phyloP scores from a whole-genome alignment of 1,140 invertebrate genomes.

The Leptopilina boulardi region DNA sequence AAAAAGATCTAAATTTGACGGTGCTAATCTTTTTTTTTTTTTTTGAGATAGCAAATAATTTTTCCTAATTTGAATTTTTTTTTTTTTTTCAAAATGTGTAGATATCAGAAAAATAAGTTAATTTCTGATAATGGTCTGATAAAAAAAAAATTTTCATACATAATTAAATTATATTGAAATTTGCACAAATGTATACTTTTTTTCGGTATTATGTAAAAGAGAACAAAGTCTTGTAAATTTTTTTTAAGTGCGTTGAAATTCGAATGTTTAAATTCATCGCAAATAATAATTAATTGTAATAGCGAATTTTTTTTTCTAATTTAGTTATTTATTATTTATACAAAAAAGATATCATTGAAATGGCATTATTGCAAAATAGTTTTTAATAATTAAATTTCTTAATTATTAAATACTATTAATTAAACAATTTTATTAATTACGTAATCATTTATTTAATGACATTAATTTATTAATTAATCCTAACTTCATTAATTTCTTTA shows the following conservation, averaged over 20 bases:
- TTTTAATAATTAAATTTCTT: neutral
- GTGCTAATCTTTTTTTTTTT: neutral
- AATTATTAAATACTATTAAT: too few species aligned
- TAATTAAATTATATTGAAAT: neutral
- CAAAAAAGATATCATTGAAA: constrained; percentile 7
- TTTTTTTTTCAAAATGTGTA: neutral
- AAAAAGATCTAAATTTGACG: neutral
- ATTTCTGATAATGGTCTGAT: neutral
- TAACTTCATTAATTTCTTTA: too few species aligned
- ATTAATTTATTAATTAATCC: neutral
- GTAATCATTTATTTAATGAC: too few species aligned
- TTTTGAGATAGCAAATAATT: neutral
- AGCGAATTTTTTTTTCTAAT: neutral
- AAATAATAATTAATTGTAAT: constrained; percentile 12
- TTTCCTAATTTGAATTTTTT: neutral
- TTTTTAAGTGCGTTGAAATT: neutral
- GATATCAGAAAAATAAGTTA: neutral
- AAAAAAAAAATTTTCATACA: neutral
- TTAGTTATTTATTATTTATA: neutral
- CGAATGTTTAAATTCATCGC: neutral
- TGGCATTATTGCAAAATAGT: neutral
- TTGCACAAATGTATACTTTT: neutral
- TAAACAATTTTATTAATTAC: too few species aligned
- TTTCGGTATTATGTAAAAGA: constrained; percentile 16
- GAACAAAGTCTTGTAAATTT: neutral